phyloP scores from a whole-genome alignment of 2,797 vertebrate species.

The Taenioides sp. region DNA sequence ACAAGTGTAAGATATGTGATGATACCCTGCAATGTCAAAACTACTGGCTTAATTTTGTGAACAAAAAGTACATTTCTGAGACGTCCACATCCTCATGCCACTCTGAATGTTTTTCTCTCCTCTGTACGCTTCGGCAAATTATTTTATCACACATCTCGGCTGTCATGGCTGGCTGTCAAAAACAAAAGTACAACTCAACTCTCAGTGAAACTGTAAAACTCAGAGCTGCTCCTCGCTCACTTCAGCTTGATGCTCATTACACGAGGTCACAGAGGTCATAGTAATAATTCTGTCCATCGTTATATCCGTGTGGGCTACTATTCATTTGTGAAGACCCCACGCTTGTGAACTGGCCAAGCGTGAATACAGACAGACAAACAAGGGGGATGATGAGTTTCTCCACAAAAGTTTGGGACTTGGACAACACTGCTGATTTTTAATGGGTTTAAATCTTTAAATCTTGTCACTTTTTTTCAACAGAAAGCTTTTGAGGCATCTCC shows the following conservation, averaged over 20 bases:
- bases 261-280: slow-evolving; percentile 24
- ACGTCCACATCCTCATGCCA: not conserved
- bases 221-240: slow-evolving; percentile 4
- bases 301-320: slow-evolving; percentile 19
- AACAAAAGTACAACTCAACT: slow-evolving; percentile 12
- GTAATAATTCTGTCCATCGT: slow-evolving; percentile 21
- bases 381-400: slow-evolving; percentile 11
- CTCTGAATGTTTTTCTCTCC: slow-evolving; percentile 1
- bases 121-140: not conserved
- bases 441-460: not conserved
- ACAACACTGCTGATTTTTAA: not conserved
- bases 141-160: slow-evolving; percentile 4
- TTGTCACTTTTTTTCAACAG: not conserved
- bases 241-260: slow-evolving; percentile 30
- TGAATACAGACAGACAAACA: slow-evolving; percentile 21
- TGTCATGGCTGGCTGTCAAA: slow-evolving; percentile 9
- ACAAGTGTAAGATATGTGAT: not conserved
- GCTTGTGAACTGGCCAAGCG: slow-evolving; percentile 20
- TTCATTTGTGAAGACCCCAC: slow-evolving; percentile 13
- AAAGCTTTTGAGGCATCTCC: not conserved
- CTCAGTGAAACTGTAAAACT: not conserved
- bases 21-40: not conserved
- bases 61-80: not conserved
- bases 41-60: not conserved
- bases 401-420: slow-evolving; percentile 12